Conservation (phyloP, 2,888 invertebrate genomes). For the Sarcophaga carnaria region DNA sequence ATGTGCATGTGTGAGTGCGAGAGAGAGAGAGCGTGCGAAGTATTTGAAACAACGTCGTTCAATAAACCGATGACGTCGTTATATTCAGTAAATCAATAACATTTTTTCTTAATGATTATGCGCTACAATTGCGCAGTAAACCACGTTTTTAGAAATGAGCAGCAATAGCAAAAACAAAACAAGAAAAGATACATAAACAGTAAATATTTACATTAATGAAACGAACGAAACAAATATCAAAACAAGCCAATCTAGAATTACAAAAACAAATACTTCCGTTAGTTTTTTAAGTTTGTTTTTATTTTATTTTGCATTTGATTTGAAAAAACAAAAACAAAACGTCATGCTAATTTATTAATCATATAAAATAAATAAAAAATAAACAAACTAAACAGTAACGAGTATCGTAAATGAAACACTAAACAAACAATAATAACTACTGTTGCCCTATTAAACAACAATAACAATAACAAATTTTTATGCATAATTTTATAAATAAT, state of each 20-base stretch:
- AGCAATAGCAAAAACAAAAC: neutral
- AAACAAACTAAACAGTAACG: constrained; percentile 19
- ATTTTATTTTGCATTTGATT: constrained; percentile 22
- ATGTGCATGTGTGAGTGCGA: neutral
- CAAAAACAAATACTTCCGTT: constrained; percentile 44
- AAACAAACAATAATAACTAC: neutral
- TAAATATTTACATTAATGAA: neutral
- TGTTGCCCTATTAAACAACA: neutral
- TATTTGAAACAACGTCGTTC: constrained; percentile 32
- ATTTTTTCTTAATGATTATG: constrained; percentile 26
- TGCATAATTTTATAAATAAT: no score
- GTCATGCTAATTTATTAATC: constrained; percentile 35
- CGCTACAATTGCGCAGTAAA: constrained; percentile 63
- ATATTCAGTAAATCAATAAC: constrained; percentile 16
- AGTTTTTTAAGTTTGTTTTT: constrained; percentile 24
- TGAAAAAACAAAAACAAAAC: neutral
- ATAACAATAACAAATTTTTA: neutral
- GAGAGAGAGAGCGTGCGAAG: neutral
- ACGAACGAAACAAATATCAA: neutral
- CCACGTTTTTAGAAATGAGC: neutral
- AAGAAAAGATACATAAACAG: neutral
- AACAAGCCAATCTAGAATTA: neutral
- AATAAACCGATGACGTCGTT: constrained; percentile 57
- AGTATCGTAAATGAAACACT: constrained; percentile 20
- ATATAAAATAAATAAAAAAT: neutral